These are phyloP conservation scores for Poeciliopsis turrubarensis DNA, from an alignment of 2,113 vertebrate species.

Conservation along the genomic window DNA sequence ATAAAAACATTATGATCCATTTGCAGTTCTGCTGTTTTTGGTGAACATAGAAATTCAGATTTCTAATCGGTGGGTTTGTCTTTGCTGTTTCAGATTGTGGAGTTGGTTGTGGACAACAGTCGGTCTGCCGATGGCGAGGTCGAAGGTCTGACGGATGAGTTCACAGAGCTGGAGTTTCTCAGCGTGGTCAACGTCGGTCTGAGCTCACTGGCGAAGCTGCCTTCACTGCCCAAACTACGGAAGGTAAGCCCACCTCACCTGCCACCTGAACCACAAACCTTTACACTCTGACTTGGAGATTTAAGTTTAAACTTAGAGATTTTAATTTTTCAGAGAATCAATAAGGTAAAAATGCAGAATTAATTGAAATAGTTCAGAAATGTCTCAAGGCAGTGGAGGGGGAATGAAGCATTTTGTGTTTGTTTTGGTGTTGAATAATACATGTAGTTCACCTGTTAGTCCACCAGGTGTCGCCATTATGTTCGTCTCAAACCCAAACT, in stretches of 20 bases:
- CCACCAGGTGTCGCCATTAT: background rate
- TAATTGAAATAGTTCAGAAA: background rate
- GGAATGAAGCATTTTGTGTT: no score
- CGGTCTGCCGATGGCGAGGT: slow-evolving; percentile 91
- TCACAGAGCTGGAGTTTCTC: slow-evolving; percentile 93
- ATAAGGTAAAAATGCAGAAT: background rate
- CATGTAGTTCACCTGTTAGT: background rate
- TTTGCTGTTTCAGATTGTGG: slow-evolving; percentile 82
- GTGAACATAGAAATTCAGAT: background rate
- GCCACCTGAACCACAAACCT: background rate
- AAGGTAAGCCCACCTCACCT: slow-evolving; percentile 79
- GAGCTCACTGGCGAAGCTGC: slow-evolving; percentile 89
- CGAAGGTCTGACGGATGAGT: slow-evolving; percentile 91
- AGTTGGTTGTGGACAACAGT: slow-evolving; percentile 95
- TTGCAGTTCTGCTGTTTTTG: background rate
- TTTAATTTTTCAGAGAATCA: background rate
- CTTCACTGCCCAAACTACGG: slow-evolving; percentile 93
- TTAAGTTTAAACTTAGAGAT: background rate
- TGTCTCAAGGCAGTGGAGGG: no score
- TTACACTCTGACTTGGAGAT: background rate
- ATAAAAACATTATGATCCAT: background rate
- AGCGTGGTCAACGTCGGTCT: slow-evolving; percentile 95
- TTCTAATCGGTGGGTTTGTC: background rate
- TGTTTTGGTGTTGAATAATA: background rate
- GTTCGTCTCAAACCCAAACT: background rate